Evolutionary conservation across 2,113 vertebrate genomes (phyloP), one percentile per base, ranked within the genome.

Genomic region (Sapayoa aenigma): DNA sequence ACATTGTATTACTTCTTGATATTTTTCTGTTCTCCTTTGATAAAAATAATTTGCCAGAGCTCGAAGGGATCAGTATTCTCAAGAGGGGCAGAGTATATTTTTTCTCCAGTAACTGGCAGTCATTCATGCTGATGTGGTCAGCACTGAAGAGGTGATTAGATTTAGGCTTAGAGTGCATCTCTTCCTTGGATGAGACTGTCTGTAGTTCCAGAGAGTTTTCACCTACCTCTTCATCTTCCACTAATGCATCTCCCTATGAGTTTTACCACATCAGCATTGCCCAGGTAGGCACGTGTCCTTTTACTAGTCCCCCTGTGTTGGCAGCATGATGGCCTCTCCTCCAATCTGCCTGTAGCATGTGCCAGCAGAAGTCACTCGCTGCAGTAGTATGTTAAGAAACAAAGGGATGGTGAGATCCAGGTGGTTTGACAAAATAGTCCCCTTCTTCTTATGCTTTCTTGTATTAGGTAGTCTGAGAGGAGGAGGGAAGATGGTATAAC

Each of bases 281-380:
- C 67, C 24, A 44, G 0, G 16, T 37, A 65, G 49, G 46, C 14
- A 19, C 0, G 0, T 11, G 5, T 41, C 2, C 2, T 90, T 74
- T 75, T 21, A 44, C 9, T 39, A 9, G 35, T 81, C 14, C 11
- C 16, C 0, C 0, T 17, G 55, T 0, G 0, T 4, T 84, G 82
- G 31, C 39, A 65, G 8, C 1, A 0, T 5, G 28, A 10, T 66
- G 42, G 12, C 49, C 17, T 63, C 50, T 84, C n/a, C 35, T n/a
- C n/a, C 0, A 0, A 65, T 62, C 67, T 66, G 19, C 22, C 16
- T 56, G 37, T 47, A 47, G n/a, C 72, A 20, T 0, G 1, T 31
- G 31, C 39, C 53, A 75, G 47, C 1, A 0, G n/a, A 89, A 78
- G 41, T 28, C 12, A 47, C 20, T 75, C 1, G 1, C 60, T 87